phyloP scores from a whole-genome alignment of 1,140 invertebrate genomes.

The Penaeus chinensis region DNA sequence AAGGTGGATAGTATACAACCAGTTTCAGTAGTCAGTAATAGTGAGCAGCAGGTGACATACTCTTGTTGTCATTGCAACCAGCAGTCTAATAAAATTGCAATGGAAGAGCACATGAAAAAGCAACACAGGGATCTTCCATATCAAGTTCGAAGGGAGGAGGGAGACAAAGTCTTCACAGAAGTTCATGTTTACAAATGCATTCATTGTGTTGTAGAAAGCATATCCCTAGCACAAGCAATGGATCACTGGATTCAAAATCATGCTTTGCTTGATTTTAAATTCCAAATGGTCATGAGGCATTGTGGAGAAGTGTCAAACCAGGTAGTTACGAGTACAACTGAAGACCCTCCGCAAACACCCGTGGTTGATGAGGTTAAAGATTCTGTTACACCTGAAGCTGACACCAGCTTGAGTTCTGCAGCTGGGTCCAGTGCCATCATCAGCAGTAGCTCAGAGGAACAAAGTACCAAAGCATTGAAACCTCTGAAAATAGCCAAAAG shows the following conservation, averaged over 20 bases:
- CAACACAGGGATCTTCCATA: constrained; percentile 60
- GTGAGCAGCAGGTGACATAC: constrained; percentile 31
- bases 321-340: constrained; percentile 53
- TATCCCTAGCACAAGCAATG: constrained; percentile 58
- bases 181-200: constrained; percentile 60
- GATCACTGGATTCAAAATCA: constrained; percentile 62
- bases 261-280: constrained; percentile 56
- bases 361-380: not conserved
- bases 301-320: constrained; percentile 54
- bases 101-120: constrained; percentile 59
- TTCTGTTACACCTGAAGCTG: not conserved
- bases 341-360: constrained; percentile 24
- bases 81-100: constrained; percentile 34
- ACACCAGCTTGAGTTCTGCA: constrained; percentile 5
- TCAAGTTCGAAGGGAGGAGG: constrained; percentile 56
- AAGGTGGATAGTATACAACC: not conserved
- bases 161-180: constrained; percentile 53
- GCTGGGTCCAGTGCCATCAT: constrained; percentile 30
- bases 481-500: constrained; percentile 13
- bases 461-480: not conserved
- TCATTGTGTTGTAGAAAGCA: constrained; percentile 55
- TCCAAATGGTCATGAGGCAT: constrained; percentile 44
- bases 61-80: constrained; percentile 61
- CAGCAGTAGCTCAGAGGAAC: constrained; percentile 41
- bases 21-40: not conserved